phyloP scores from a whole-genome alignment of 2,113 vertebrate species.

The Rhinoptilus africanus region DNA sequence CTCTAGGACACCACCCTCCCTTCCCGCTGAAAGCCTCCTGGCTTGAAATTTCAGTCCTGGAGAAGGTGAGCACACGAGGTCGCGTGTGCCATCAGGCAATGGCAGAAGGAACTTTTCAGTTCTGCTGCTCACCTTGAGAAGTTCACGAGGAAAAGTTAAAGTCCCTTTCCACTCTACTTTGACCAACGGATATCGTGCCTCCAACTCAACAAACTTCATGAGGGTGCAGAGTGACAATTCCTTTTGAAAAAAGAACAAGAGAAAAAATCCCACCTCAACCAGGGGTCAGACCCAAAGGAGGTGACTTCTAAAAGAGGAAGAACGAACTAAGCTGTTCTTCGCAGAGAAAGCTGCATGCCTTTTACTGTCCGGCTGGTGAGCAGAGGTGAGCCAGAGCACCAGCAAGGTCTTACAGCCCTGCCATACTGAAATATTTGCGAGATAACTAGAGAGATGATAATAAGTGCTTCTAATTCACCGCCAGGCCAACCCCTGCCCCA shows the following conservation, averaged over 20 bases:
- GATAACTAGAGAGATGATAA: fast-evolving
- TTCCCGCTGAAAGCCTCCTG: background rate
- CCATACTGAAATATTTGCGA: fast-evolving
- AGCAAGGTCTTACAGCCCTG: fast-evolving
- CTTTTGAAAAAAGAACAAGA: constrained; percentile 51
- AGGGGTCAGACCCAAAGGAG: background rate
- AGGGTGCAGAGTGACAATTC: constrained; percentile 81
- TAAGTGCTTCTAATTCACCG: fast-evolving
- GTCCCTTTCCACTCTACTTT: constrained; percentile 82
- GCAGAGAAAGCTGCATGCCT: fast-evolving
- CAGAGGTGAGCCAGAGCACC: background rate
- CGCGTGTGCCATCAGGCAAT: fast-evolving
- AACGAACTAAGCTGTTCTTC: fast-evolving
- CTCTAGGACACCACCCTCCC: background rate
- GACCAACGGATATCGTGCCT: constrained; percentile 81
- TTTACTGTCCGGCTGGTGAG: background rate
- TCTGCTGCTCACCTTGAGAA: constrained; percentile 77
- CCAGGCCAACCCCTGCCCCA: fast-evolving
- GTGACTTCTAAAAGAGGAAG: background rate
- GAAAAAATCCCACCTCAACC: fast-evolving
- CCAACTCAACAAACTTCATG: constrained; percentile 86
- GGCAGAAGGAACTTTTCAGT: background rate
- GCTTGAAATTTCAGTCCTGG: background rate
- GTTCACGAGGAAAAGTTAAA: constrained; percentile 82
- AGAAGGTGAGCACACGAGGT: fast-evolving